phyloP scores from a whole-genome alignment of 2,797 vertebrate species.

The Champsocephalus esox region DNA sequence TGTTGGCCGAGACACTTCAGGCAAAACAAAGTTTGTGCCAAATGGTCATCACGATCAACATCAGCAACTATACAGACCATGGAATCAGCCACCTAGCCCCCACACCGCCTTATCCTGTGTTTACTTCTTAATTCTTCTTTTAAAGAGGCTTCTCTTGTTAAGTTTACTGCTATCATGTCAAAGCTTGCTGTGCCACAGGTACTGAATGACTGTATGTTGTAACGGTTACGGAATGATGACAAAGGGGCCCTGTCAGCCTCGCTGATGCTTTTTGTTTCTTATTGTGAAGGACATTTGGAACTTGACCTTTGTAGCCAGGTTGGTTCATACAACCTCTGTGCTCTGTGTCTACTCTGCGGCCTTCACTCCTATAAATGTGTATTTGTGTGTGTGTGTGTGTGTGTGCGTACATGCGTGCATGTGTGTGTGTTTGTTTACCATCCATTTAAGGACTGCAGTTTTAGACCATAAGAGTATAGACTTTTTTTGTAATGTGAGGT shows the following conservation, averaged over 20 bases:
- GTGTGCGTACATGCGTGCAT: background rate
- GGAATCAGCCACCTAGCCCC: constrained; percentile 57
- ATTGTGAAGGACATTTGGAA: constrained; percentile 45
- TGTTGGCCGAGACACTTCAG: constrained; percentile 86
- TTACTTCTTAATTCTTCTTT: constrained; percentile 62
- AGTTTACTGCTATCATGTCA: constrained; percentile 73
- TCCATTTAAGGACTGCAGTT: constrained; percentile 30
- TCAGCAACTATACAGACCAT: constrained; percentile 62
- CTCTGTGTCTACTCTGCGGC: constrained; percentile 77
- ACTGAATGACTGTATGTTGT: constrained; percentile 56
- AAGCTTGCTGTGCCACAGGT: constrained; percentile 61
- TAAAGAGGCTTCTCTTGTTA: constrained; percentile 81
- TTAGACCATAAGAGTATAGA: constrained; percentile 8
- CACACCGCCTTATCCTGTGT: constrained; percentile 70
- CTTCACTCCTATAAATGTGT: constrained; percentile 62
- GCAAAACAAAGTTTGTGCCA: constrained; percentile 94
- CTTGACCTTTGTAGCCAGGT: constrained; percentile 55
- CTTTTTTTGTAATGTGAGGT: constrained; percentile 25
- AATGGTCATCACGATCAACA: constrained; percentile 81
- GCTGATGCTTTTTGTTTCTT: constrained; percentile 88
- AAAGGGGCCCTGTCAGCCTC: constrained; percentile 84
- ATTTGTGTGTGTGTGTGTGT: constrained; percentile 19
- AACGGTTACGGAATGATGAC: constrained; percentile 80
- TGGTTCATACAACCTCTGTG: constrained; percentile 67
- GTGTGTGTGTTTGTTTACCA: constrained; percentile 27